Base-by-base conservation (phyloP, 2,113 vertebrate genomes). In the Silurus glanis region DNA sequence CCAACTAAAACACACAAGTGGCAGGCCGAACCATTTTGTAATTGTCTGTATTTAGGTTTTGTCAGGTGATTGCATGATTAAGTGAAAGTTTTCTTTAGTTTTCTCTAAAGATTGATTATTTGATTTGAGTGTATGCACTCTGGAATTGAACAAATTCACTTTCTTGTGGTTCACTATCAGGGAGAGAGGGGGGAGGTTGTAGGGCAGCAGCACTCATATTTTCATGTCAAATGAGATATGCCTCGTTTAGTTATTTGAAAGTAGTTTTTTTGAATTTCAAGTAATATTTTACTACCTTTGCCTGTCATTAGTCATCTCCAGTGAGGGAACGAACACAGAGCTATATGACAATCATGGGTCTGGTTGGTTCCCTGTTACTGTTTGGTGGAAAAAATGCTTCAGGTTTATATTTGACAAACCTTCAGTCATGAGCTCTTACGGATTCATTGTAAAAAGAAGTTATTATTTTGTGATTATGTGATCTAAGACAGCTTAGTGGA, bases 161-260 rank as follows among this genome's bases (percentile, higher is more conserved):
- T 7, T 58, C 53, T 79, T 59, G 76, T 56, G 75, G n/a, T 58
- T 79, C 53, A 17, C 0, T 55, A 49, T 74, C 12, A 1, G 21
- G 55, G 51, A 9, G 49, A 79, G 37, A 37, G 37, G 37, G 37
- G 37, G 37, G 37, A 37, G 37, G 37, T 37, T 37, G 37, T 37
- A 37, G 14, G 6, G 55, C 14, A 28, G n/a, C 16, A 37, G 14
- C 76, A 9, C 2, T 4, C 9, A 19, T 9, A 80, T 80, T 80
- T 80, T 37, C 58, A 58, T 80, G 16, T 58, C 76, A 80, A 80
- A 80, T 80, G 25, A 80, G 76, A 58, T 80, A 10, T 58, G 76
- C 76, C 8, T 80, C 76, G 25, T 37, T 80, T 80, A 53, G 17
- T 80, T 37, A 37, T 80, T 37, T 19, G 28, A 80, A 58, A 80